Evolutionary conservation across 2,113 vertebrate genomes (phyloP).

Genomic region (Emydocephalus ijimae): DNA sequence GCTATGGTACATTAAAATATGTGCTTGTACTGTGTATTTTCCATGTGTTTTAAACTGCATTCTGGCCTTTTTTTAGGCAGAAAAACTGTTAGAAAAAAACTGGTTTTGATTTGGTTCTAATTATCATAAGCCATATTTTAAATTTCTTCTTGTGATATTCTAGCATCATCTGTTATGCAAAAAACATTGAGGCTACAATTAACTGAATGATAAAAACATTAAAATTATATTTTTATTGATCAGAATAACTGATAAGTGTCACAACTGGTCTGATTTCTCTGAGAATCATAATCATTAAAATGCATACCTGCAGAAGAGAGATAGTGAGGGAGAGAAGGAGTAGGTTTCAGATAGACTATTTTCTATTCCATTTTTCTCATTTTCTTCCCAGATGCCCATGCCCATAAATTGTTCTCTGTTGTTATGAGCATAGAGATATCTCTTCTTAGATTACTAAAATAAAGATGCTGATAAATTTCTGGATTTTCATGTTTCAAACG

Average conservation of each 20-base stretch:
- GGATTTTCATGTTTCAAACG: slow-evolving; percentile 47
- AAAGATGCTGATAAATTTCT: slow-evolving; percentile 46
- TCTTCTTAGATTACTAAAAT: slow-evolving; percentile 48
- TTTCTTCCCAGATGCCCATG: neutral
- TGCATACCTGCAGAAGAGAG: slow-evolving; percentile 27
- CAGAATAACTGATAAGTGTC: neutral
- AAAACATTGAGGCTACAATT: slow-evolving; percentile 10
- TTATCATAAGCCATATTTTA: slow-evolving; percentile 16
- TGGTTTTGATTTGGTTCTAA: slow-evolving; percentile 47
- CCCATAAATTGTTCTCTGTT: slow-evolving; percentile 50
- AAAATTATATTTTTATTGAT: slow-evolving; percentile 6
- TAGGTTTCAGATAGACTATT: slow-evolving; percentile 52
- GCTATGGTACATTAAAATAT: slow-evolving; percentile 38
- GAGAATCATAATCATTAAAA: slow-evolving; percentile 11
- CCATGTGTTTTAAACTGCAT: slow-evolving; percentile 25
- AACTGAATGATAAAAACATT: slow-evolving; percentile 22
- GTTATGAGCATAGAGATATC: slow-evolving; percentile 37
- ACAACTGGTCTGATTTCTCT: slow-evolving; percentile 27
- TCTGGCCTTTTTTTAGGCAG: slow-evolving; percentile 18
- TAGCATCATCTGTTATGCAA: neutral
- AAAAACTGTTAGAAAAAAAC: slow-evolving; percentile 25
- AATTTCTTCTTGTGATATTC: neutral
- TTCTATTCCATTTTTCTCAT: slow-evolving; percentile 36
- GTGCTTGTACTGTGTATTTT: slow-evolving; percentile 24
- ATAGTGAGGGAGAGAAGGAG: slow-evolving; percentile 19